Evolutionary conservation across 1,140 invertebrate genomes (phyloP), one percentile per base, ranked within the genome.

Genomic region (Adelges cooleyi): DNA sequence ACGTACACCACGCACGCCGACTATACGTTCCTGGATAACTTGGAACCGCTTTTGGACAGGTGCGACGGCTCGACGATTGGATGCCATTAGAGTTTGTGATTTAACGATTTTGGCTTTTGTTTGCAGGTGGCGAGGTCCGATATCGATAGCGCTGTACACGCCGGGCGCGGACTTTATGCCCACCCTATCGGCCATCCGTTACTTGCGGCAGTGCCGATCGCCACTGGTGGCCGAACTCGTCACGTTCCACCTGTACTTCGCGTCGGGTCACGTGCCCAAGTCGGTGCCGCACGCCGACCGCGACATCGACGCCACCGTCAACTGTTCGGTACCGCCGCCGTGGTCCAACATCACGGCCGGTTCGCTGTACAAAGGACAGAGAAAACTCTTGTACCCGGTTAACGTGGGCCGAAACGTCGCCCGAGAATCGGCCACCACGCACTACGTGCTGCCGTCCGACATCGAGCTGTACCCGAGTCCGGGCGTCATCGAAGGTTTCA

Each of bases 1-100:
- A 95, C 92, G 0, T 92, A 93, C 71, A 93, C 91, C 1, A 95
- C 92, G 9, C 92, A 95, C 73, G 90, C 87, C 2, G 90, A 92
- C 71, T 92, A 85, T 73, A 91, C 90, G 54, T 93, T 92, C 76
- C 80, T 95, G 69, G 89, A 93, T 73, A 94, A 95, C 76, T 77
- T 93, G 52, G 82, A 86, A 72, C 88, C 89, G 36, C 76, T 95
- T 69, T 76, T 92, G 68, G 83, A 90, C 71, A 74, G 81, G 56
- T 62, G n/a, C 3, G n/a, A n/a, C n/a, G n/a, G n/a, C n/a, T n/a
- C n/a, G n/a, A n/a, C n/a, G n/a, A n/a, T n/a, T n/a, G n/a, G n/a
- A n/a, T n/a, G n/a, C n/a, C n/a, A n/a, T n/a, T n/a, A n/a, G n/a
- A n/a, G n/a, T n/a, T n/a, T n/a, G n/a, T n/a, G n/a, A n/a, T n/a